Conservation (phyloP, 2,113 vertebrate genomes). For the Calyptomena viridis region DNA sequence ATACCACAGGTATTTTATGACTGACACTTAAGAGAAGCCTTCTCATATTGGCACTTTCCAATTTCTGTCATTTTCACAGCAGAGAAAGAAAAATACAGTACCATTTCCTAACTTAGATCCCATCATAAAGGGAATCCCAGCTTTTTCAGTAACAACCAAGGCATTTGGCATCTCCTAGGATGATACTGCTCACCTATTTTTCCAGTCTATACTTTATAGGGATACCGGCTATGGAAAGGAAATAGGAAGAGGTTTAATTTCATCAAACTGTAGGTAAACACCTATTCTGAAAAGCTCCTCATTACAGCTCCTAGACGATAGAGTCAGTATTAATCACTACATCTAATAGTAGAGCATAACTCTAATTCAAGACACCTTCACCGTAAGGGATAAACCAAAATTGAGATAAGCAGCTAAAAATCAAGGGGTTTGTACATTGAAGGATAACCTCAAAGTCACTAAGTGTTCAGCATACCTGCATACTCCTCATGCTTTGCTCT, state of each 20-base stretch:
- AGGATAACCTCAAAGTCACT: neutral
- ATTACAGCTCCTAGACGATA: neutral
- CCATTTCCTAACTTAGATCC: neutral
- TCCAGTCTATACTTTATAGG: neutral
- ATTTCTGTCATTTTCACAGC: neutral
- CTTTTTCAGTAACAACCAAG: neutral
- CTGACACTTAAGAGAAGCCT: neutral
- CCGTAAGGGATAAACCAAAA: neutral
- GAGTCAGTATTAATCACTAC: neutral
- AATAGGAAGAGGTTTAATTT: neutral
- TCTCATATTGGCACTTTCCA: neutral
- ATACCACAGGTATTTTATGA: neutral
- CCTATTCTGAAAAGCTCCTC: neutral
- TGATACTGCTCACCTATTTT: neutral
- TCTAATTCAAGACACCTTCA: neutral
- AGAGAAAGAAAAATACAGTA: neutral
- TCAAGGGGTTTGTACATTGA: fast-evolving
- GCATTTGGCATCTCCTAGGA: neutral
- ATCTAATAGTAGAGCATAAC: neutral
- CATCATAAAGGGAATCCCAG: neutral
- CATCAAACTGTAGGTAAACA: neutral
- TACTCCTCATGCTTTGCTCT: neutral
- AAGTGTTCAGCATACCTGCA: neutral
- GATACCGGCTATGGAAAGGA: neutral
- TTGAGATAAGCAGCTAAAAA: neutral